These are phyloP conservation scores for Microplitis mediator DNA, from an alignment of 1,140 invertebrate species.

Conservation along the genomic window DNA sequence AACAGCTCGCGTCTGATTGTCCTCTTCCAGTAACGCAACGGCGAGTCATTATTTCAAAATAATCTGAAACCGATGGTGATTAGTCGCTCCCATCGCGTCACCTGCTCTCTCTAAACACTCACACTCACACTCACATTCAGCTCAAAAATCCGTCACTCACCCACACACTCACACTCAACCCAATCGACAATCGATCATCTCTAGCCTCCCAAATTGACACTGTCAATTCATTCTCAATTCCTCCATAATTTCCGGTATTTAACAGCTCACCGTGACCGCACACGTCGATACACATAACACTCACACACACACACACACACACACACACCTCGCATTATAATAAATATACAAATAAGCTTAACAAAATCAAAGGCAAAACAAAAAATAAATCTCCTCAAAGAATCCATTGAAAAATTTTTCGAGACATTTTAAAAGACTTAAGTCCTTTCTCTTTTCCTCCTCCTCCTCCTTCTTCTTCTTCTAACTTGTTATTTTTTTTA, in stretches of 20 bases:
- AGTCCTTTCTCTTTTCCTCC: too few relatives aligned
- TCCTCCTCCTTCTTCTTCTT: too few relatives aligned
- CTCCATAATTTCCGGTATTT: conserved; percentile 3
- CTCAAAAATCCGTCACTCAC: not conserved
- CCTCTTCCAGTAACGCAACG: not conserved
- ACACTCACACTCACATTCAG: not conserved
- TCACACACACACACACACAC: conserved; percentile 33
- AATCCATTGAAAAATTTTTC: too few relatives aligned
- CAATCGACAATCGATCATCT: conserved; percentile 14
- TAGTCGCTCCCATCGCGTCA: conserved; percentile 57
- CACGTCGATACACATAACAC: too few relatives aligned
- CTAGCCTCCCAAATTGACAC: not conserved
- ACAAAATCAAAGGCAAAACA: not conserved
- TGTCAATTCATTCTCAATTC: conserved; percentile 7
- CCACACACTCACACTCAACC: not conserved
- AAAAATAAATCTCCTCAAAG: not conserved
- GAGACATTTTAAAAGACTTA: too few relatives aligned
- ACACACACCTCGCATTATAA: not conserved
- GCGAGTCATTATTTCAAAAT: conserved; percentile 61
- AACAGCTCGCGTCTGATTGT: conserved; percentile 28
- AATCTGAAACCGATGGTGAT: conserved; percentile 64
- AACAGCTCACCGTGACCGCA: not conserved
- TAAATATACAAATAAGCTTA: not conserved
- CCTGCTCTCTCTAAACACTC: conserved; percentile 42
- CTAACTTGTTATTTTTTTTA: too few relatives aligned